Conservation (phyloP, 2,113 vertebrate genomes). For the Elephas maximus region DNA sequence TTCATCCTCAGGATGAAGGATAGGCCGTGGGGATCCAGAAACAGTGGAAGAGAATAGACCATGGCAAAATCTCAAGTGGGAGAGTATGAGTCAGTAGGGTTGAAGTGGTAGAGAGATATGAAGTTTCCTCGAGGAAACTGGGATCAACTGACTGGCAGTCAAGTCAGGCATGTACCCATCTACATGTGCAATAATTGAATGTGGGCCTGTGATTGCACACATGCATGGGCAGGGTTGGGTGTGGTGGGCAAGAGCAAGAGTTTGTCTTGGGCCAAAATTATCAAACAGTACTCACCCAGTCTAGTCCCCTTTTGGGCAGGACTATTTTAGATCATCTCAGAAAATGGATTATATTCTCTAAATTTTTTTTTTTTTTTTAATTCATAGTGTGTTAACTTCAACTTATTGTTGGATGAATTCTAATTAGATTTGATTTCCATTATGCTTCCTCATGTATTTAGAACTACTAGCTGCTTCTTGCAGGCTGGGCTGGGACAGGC, state of each 20-base stretch:
- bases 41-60: background rate
- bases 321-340: background rate
- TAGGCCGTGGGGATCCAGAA: background rate
- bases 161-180: background rate
- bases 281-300: background rate
- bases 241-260: too few species aligned
- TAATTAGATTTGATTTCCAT: background rate
- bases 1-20: background rate
- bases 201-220: background rate
- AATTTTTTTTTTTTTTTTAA: background rate
- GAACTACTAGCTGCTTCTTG: background rate
- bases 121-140: background rate
- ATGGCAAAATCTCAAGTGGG: background rate
- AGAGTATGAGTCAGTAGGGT: background rate
- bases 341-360: background rate
- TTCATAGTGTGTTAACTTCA: background rate
- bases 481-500: background rate
- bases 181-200: background rate
- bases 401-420: background rate
- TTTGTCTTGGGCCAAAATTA: background rate
- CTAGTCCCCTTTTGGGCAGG: background rate
- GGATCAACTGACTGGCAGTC: background rate
- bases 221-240: background rate
- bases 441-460: background rate
- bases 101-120: background rate